These are phyloP conservation scores for Andrena cerasifolii DNA, from an alignment of 1,140 invertebrate species.

Conservation along the genomic window DNA sequence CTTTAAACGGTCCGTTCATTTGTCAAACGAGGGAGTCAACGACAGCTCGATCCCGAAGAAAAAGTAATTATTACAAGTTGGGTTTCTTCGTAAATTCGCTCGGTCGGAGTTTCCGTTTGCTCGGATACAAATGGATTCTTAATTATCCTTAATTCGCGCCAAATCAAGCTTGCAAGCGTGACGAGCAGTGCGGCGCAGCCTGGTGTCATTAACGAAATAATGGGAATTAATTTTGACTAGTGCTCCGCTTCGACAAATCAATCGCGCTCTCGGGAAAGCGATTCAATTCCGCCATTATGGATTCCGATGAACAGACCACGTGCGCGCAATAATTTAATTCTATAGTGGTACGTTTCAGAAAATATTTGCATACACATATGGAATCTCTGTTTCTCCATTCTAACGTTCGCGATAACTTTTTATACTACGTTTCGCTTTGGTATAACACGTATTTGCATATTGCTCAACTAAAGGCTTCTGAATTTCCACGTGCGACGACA, in stretches of 20 bases:
- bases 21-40: background rate
- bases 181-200: conserved; percentile 56
- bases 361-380: conserved; percentile 52
- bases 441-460: too few relatives aligned
- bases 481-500: too few relatives aligned
- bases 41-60: background rate
- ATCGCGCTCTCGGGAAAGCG: conserved; percentile 67
- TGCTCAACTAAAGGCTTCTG: too few relatives aligned
- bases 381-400: conserved; percentile 39
- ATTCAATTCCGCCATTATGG: conserved; percentile 71
- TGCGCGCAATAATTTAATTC: conserved; percentile 69
- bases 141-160: conserved; percentile 68
- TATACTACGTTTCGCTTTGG: background rate
- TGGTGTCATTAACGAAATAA: conserved; percentile 71
- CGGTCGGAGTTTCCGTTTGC: conserved; percentile 25
- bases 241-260: conserved; percentile 69
- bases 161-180: conserved; percentile 64
- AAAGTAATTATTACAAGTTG: conserved; percentile 39
- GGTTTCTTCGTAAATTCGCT: conserved; percentile 26
- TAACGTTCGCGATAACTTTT: conserved; percentile 12
- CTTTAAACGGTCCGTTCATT: background rate
- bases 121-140: conserved; percentile 62
- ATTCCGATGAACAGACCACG: conserved; percentile 64
- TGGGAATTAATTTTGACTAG: conserved; percentile 72
- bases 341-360: conserved; percentile 58